A percentile compares a stretch with the other conserved stretches of the same genome.
Conservation (phyloP, 64 coral and sea anemone genomes). For the Actinia tenebrosa region DNA sequence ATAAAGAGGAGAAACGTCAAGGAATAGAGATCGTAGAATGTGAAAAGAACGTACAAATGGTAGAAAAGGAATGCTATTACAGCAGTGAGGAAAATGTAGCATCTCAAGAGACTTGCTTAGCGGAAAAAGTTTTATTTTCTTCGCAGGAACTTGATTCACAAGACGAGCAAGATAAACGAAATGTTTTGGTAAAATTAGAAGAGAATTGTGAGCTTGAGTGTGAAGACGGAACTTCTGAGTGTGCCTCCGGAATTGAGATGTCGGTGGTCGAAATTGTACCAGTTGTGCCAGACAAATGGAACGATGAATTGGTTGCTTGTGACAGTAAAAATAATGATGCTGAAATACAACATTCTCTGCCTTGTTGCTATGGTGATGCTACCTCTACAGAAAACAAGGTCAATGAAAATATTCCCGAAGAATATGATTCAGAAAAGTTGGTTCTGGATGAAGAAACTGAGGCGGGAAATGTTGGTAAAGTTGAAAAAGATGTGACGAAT, state of each 20-base stretch:
- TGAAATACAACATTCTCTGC: background rate
- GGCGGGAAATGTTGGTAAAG: background rate
- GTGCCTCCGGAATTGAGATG: background rate
- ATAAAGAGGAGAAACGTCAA: background rate
- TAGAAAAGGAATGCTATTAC: background rate
- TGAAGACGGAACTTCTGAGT: background rate
- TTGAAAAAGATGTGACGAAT: background rate
- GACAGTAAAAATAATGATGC: background rate
- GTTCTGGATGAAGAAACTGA: background rate
- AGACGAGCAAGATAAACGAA: background rate
- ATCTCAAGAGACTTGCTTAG: background rate
- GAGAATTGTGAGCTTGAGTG: background rate
- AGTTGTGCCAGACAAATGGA: background rate
- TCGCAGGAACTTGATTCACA: background rate
- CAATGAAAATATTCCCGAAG: background rate
- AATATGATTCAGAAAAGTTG: background rate
- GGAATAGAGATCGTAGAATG: background rate
- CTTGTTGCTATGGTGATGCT: background rate
- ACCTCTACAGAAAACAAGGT: background rate
- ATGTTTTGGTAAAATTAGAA: background rate
- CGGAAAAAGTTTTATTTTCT: background rate
- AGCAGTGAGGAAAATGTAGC: background rate
- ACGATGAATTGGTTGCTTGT: background rate
- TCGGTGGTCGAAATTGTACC: background rate
- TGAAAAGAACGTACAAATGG: background rate